These are phyloP conservation scores for Petaurus breviceps DNA, from an alignment of 2,113 vertebrate genomes.

Conservation along the genomic window DNA sequence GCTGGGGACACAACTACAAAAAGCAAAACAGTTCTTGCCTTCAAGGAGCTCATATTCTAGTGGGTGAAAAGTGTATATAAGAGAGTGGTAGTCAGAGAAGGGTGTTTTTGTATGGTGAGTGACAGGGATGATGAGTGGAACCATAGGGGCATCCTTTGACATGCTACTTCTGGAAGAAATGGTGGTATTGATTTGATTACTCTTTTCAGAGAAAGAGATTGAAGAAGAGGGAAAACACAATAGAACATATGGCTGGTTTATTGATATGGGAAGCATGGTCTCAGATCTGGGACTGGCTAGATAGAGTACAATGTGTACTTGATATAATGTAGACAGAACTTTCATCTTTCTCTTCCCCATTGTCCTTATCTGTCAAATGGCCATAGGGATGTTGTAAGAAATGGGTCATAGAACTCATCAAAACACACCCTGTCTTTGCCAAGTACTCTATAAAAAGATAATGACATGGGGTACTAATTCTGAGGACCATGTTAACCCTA, in stretches of 20 bases:
- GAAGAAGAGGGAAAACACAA: background rate
- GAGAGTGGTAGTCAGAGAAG: background rate
- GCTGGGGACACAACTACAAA: too few species aligned
- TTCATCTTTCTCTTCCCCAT: background rate
- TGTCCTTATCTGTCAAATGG: conserved; percentile 35
- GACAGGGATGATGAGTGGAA: background rate
- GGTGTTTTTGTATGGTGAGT: background rate
- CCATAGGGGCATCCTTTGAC: background rate
- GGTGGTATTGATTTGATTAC: background rate
- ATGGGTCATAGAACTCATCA: background rate
- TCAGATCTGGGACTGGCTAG: background rate
- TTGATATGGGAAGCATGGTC: background rate
- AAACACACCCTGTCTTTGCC: conserved; percentile 13
- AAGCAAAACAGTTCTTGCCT: too few species aligned
- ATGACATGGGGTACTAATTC: background rate
- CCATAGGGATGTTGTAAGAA: conserved; percentile 2
- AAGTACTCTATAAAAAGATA: conserved; percentile 1
- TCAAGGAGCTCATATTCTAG: background rate
- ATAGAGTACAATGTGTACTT: background rate
- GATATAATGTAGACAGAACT: background rate
- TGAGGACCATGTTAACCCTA: background rate
- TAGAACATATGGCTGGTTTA: background rate
- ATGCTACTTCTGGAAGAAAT: background rate
- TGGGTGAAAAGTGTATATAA: background rate
- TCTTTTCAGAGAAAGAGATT: background rate